Conservation (phyloP, 2,113 vertebrate species). For the Galemys pyrenaicus region DNA sequence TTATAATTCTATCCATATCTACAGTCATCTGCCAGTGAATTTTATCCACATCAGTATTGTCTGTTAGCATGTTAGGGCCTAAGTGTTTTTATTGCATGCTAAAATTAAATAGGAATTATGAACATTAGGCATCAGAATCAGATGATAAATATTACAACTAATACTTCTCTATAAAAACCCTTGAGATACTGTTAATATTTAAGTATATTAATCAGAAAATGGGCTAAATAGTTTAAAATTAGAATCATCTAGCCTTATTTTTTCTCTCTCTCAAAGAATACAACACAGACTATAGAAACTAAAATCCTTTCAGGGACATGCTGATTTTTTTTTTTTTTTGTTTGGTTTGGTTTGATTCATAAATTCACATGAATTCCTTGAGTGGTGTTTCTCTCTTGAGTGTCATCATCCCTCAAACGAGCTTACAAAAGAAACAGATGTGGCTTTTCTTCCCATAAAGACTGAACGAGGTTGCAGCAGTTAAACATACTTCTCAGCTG, state of each 20-base stretch:
- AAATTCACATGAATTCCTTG: conserved; percentile 21
- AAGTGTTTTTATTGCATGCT: conserved; percentile 14
- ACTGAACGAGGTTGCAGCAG: not conserved
- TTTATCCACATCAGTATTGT: not conserved
- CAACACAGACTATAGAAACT: not conserved
- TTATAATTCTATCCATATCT: not conserved
- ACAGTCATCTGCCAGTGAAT: conserved; percentile 16
- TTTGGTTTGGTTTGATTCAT: conserved; percentile 60
- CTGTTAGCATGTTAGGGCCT: not conserved
- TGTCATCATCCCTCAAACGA: not conserved
- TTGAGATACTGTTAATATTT: conserved; percentile 55
- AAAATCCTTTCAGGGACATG: conserved; percentile 29
- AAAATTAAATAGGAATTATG: conserved; percentile 70
- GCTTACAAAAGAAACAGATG: conserved; percentile 67
- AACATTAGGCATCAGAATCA: conserved; percentile 51
- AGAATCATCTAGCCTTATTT: not conserved
- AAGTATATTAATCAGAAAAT: conserved; percentile 49
- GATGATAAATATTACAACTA: conserved; percentile 3
- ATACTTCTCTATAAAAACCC: conserved; percentile 22
- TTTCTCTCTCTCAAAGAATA: not conserved
- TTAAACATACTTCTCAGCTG: conserved; percentile 48
- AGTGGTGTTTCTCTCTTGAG: conserved; percentile 46
- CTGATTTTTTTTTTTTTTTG: conserved; percentile 40
- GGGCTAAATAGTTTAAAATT: conserved; percentile 60
- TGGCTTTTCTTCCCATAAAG: conserved; percentile 30